These are phyloP conservation scores for Anabas testudineus DNA, from an alignment of 2,797 vertebrate genomes.

Conservation along the genomic window DNA sequence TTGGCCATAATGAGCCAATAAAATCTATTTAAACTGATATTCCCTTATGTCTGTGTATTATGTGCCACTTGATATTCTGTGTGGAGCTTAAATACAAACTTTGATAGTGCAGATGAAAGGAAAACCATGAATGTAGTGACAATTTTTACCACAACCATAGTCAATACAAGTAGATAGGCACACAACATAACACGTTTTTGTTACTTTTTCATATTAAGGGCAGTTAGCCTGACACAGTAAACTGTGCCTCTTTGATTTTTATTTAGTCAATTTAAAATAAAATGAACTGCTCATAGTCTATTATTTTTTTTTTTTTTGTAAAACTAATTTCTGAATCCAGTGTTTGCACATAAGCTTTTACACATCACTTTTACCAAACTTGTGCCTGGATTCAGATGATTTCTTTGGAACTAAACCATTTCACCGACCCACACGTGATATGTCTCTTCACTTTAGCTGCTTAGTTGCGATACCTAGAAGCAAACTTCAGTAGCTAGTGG, in stretches of 20 bases:
- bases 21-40: constrained; percentile 67
- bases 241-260: too few species aligned
- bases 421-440: constrained; percentile 29
- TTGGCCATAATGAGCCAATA: constrained; percentile 79
- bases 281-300: too few species aligned
- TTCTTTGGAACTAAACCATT: neutral
- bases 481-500: constrained; percentile 41
- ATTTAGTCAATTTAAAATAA: neutral
- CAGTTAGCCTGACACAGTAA: too few species aligned
- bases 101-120: neutral
- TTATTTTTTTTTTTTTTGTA: neutral
- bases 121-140: neutral
- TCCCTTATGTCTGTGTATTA: constrained; percentile 27
- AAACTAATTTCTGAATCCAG: neutral
- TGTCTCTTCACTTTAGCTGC: constrained; percentile 32
- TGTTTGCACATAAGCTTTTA: too few species aligned
- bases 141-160: neutral
- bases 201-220: too few species aligned
- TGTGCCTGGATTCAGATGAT: too few species aligned
- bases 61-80: neutral
- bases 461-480: constrained; percentile 45
- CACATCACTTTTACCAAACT: neutral
- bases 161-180: neutral
- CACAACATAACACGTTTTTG: neutral
- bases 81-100: neutral